Evolutionary conservation across 2,888 invertebrate genomes (phyloP), one percentile per base, ranked within the genome.

Genomic region (Epinotia demarniana): DNA sequence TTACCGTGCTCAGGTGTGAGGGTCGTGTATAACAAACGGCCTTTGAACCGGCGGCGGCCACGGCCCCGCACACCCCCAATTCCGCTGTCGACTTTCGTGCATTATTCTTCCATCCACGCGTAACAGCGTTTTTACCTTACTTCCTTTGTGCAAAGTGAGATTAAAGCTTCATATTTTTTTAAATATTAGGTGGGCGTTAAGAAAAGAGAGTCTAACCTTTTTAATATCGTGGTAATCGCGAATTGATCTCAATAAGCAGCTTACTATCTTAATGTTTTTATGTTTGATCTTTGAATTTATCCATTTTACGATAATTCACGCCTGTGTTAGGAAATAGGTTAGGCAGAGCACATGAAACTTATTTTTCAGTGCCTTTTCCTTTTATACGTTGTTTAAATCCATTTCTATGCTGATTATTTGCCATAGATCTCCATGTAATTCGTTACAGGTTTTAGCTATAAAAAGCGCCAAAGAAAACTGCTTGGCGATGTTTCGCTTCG

Each of bases 31-130:
- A n/a, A n/a, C 53, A 8, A n/a, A n/a, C 53, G 6, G 53, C 53
- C 16, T n/a, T 53, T 3, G 13, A 6, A 16, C n/a, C 53, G 53
- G 6, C 49, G 16, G 9, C 39, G 39, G 23, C 23, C 0, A 53
- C 53, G n/a, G 53, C 53, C n/a, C 23, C 18, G 11, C 19, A 53
- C 61, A 23, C 33, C 63, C 57, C 49, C 53, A 49, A 74, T 69
- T 70, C 33, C 69, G 69, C 70, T 19, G 70, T 63, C 69, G 69
- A 74, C 74, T 70, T 70, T 70, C 57, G 49, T 57, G 46, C 74
- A 74, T 74, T 70, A 70, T 74, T 74, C 58, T 74, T 70, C 64
- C 33, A 70, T 74, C 63, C 64, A 33, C 63, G 63, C 63, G 49
- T 62, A 57, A 73, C 55, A 73, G 57, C 43, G 63, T 55, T 73